Conservation (phyloP, 2,797 vertebrate species). For the Poeciliopsis presidionis region DNA sequence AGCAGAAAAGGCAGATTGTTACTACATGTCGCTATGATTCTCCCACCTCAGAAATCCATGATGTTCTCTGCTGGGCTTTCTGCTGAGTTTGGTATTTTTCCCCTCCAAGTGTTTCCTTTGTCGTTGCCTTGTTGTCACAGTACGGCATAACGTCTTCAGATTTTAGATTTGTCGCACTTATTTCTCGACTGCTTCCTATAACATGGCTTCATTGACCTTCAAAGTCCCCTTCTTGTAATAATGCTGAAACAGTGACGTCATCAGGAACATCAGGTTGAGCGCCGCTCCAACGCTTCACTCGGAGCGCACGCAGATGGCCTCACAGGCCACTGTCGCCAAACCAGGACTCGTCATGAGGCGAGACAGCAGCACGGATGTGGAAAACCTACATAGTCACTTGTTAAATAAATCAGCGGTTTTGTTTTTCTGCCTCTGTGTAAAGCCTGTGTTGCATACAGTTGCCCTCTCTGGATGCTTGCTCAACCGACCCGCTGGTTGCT, state of each 20-base stretch:
- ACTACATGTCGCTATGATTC: conserved; percentile 27
- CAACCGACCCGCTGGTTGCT: conserved; percentile 28
- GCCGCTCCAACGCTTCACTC: conserved; percentile 48
- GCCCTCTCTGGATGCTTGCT: conserved; percentile 24
- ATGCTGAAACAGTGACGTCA: conserved; percentile 40
- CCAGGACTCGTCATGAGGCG: conserved; percentile 21
- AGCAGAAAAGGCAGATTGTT: conserved; percentile 41
- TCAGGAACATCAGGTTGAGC: conserved; percentile 61
- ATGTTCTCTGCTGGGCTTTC: conserved; percentile 33
- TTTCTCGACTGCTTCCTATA: conserved; percentile 5
- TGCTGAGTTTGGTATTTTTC: conserved; percentile 25
- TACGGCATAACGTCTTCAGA: conserved; percentile 9
- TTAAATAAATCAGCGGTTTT: conserved; percentile 45
- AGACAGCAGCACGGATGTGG: conserved; percentile 17
- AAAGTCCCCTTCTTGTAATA: neutral
- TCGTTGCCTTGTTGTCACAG: conserved; percentile 19
- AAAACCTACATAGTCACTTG: conserved; percentile 45
- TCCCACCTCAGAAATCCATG: conserved; percentile 17
- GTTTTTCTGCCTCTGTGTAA: conserved; percentile 31
- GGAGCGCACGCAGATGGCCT: conserved; percentile 58
- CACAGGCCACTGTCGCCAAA: conserved; percentile 45
- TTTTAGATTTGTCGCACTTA: conserved; percentile 5
- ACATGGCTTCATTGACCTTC: conserved; percentile 12
- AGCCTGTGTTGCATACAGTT: conserved; percentile 32
- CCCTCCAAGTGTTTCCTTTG: conserved; percentile 5